Conservation (phyloP, 2,888 invertebrate genomes). For the Lydus trimaculatus region DNA sequence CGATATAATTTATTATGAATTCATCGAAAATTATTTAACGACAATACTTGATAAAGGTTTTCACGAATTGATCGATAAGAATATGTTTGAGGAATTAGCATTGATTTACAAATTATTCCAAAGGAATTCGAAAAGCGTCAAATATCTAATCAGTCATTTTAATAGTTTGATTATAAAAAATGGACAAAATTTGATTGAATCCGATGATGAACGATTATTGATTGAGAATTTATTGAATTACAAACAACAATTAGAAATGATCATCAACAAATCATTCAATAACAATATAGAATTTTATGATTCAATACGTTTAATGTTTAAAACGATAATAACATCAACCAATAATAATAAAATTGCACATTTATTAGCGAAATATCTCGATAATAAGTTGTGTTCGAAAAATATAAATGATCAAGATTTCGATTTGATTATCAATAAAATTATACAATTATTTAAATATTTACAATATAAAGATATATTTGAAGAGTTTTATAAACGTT, state of each 20-base stretch:
- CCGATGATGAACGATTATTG: conserved; percentile 92
- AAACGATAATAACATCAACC: conserved; percentile 90
- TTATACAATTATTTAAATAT: conserved; percentile 97
- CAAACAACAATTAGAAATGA: conserved; percentile 93
- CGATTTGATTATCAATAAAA: conserved; percentile 91
- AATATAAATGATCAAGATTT: conserved; percentile 96
- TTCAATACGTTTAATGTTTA: conserved; percentile 93
- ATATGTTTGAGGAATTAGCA: conserved; percentile 82
- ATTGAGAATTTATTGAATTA: conserved; percentile 94
- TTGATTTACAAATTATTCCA: conserved; percentile 85
- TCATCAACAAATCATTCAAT: conserved; percentile 87
- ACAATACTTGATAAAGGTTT: conserved; percentile 90
- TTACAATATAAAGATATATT: conserved; percentile 99
- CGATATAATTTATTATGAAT: conserved; percentile 87
- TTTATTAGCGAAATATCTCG: conserved; percentile 97
- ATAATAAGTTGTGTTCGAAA: conserved; percentile 91
- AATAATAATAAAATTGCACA: conserved; percentile 97
- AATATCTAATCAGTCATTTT: conserved; percentile 84
- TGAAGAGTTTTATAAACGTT: conserved; percentile 99
- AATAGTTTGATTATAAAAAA: conserved; percentile 92
- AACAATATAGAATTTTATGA: conserved; percentile 85
- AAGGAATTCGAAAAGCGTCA: conserved; percentile 86
- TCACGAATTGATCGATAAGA: conserved; percentile 85
- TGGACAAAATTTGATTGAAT: conserved; percentile 91
- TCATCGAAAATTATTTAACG: conserved; percentile 86